These are phyloP conservation scores for Limnephilus lunatus DNA, from an alignment of 2,888 invertebrate species.

Conservation along the genomic window DNA sequence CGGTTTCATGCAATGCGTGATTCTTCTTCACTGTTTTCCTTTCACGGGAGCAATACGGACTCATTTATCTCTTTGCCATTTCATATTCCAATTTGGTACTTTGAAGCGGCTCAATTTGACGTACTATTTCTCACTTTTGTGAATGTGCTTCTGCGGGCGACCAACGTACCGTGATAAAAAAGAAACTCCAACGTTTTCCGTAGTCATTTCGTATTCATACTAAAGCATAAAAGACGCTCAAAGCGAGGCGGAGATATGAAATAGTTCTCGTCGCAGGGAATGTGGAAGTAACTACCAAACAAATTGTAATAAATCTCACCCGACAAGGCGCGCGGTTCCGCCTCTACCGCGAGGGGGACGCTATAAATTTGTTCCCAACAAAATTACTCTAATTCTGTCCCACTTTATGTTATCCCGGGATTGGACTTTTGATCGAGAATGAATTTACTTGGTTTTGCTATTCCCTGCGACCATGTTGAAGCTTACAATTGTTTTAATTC, in stretches of 20 bases:
- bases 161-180: conserved; percentile 35
- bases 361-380: conserved; percentile 39
- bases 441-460: not conserved
- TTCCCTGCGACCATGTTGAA: not conserved
- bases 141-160: conserved; percentile 5
- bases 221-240: conserved; percentile 29
- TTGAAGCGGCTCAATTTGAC: conserved; percentile 10
- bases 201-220: conserved; percentile 32
- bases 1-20: not conserved
- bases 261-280: conserved; percentile 30
- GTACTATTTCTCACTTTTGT: conserved; percentile 6
- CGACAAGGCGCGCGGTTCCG: conserved; percentile 39
- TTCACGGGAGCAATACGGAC: not conserved
- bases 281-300: conserved; percentile 11
- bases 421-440: not conserved
- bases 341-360: conserved; percentile 21
- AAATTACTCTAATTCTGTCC: conserved; percentile 31
- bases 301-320: conserved; percentile 55
- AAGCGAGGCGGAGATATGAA: conserved; percentile 38
- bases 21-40: not conserved
- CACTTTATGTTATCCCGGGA: conserved; percentile 12
- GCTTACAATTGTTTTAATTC: not conserved
- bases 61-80: not conserved
- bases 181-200: conserved; percentile 27
- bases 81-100: not conserved